Percentiles rank a stretch among this genome's conserved stretches.
These are phyloP conservation scores for Plutella xylostella DNA, from an alignment of 2,888 invertebrate species.

Conservation along the genomic window DNA sequence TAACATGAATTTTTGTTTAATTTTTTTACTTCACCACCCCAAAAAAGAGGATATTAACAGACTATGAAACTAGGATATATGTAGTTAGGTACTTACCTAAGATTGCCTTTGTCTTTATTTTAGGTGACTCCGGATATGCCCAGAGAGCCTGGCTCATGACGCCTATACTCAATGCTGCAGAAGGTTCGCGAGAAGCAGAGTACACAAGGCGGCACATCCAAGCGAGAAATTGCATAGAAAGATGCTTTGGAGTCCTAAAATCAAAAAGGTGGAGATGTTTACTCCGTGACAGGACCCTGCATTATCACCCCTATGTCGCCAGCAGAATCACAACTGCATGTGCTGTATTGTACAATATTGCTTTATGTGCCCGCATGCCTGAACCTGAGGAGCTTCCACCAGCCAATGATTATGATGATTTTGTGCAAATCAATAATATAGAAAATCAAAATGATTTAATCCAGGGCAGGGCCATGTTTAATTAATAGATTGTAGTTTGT, in stretches of 20 bases:
- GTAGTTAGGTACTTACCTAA: too few relatives aligned
- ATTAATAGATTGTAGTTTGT: background rate
- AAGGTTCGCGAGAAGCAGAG: conserved; percentile 18
- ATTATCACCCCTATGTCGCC: background rate
- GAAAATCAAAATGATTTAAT: background rate
- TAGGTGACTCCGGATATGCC: conserved; percentile 14
- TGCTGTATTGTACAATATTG: background rate
- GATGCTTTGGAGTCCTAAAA: conserved; percentile 20
- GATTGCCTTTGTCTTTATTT: background rate
- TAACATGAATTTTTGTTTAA: too few relatives aligned
- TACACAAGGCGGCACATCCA: conserved; percentile 18
- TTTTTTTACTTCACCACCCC: too few relatives aligned
- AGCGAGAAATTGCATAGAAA: conserved; percentile 20
- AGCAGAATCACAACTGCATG: background rate
- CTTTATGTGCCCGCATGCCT: background rate
- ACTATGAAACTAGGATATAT: too few relatives aligned
- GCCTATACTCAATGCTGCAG: conserved; percentile 20
- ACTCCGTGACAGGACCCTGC: conserved; percentile 14
- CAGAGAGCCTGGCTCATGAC: conserved; percentile 20
- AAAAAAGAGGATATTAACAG: too few relatives aligned
- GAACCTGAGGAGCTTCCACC: background rate
- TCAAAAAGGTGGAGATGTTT: conserved; percentile 21
- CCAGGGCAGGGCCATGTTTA: background rate
- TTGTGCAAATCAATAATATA: background rate
- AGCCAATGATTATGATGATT: background rate